phyloP scores from a whole-genome alignment of 2,888 invertebrate genomes.

The Drosophila pseudotakahashii region DNA sequence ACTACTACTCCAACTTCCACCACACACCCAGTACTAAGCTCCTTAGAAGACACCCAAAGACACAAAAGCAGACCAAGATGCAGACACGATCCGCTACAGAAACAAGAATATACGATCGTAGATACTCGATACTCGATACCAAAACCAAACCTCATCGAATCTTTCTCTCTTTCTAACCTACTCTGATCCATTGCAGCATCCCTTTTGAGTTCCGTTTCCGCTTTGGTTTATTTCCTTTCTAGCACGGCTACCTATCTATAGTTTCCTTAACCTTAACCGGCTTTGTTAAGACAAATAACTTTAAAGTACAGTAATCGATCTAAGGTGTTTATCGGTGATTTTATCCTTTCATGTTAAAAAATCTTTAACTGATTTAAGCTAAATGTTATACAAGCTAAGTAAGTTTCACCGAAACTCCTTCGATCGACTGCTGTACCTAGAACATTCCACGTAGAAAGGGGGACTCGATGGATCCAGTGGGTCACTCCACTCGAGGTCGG shows the following conservation, averaged over 20 bases:
- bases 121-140: conserved; percentile 7
- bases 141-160: conserved; percentile 21
- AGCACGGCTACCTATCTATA: conserved; percentile 55
- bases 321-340: background rate
- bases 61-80: conserved; percentile 17
- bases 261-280: conserved; percentile 27
- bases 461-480: conserved; percentile 9
- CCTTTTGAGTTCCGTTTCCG: conserved; percentile 48
- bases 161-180: conserved; percentile 21
- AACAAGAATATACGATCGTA: conserved; percentile 34
- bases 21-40: conserved; percentile 19
- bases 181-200: conserved; percentile 35
- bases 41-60: conserved; percentile 27
- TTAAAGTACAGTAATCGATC: conserved; percentile 7
- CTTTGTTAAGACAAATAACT: conserved; percentile 13
- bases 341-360: no score
- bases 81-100: conserved; percentile 22
- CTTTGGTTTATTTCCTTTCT: conserved; percentile 43
- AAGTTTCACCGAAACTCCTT: background rate
- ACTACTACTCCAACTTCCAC: conserved; percentile 39
- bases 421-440: conserved; percentile 2
- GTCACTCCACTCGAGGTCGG: conserved; percentile 2
- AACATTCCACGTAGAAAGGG: conserved; percentile 22
- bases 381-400: no score
- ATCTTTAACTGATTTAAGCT: no score